Conservation (phyloP, 64 coral and sea anemone species). For the Montipora sp. region DNA sequence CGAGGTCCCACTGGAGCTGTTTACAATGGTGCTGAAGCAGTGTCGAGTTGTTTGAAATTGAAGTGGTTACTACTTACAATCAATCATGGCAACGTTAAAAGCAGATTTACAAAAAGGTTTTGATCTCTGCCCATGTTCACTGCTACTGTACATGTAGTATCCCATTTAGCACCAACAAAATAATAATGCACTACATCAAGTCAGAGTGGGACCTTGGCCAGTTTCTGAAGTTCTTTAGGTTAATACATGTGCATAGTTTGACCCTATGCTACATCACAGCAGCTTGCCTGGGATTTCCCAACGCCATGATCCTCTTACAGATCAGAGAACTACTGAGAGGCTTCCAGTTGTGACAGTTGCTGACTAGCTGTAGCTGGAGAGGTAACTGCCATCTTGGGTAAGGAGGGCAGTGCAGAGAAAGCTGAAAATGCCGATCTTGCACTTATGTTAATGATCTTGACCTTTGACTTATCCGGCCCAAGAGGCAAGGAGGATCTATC, state of each 20-base stretch:
- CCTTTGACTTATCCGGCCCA: conserved; percentile 72
- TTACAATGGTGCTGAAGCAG: not conserved
- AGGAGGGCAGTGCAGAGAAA: conserved; percentile 53
- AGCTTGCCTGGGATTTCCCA: not conserved
- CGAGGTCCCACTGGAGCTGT: not conserved
- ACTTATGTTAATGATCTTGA: conserved; percentile 49
- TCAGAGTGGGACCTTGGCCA: not conserved
- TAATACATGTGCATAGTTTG: not conserved
- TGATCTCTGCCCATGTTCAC: no score
- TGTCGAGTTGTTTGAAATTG: no score
- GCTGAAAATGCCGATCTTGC: conserved; percentile 47
- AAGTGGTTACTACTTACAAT: no score
- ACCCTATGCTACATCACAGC: not conserved
- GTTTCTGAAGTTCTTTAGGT: not conserved
- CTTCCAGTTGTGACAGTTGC: conserved; percentile 14
- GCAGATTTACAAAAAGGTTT: no score
- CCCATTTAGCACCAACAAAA: not conserved
- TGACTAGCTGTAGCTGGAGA: conserved; percentile 26
- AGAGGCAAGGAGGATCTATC: not conserved
- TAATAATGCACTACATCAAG: not conserved
- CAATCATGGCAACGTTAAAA: no score
- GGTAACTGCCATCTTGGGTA: conserved; percentile 54
- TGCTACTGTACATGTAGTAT: no score
- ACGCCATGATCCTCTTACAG: not conserved
- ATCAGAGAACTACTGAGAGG: conserved; percentile 30